Percentiles rank a stretch among this genome's conserved stretches.
These are phyloP conservation scores for Sparus aurata DNA, from an alignment of 2,797 vertebrate species.

Conservation along the genomic window DNA sequence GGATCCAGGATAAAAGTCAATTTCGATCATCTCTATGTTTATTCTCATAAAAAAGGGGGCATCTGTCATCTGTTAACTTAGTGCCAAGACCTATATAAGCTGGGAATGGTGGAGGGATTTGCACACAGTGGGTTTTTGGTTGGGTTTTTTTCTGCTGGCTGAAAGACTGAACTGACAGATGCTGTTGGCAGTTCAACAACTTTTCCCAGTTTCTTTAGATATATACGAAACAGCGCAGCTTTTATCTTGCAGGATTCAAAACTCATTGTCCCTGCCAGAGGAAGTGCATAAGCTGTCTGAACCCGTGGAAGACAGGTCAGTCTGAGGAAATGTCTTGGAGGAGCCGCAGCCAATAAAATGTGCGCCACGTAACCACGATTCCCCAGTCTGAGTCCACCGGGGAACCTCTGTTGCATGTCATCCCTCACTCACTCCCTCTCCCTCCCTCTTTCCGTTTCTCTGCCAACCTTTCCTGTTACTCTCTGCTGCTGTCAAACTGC, in stretches of 20 bases:
- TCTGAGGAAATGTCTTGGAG: slow-evolving; percentile 5
- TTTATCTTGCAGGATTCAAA: slow-evolving; percentile 13
- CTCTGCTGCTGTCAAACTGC: slow-evolving; percentile 1
- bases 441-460: not conserved
- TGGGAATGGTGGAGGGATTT: slow-evolving; percentile 10
- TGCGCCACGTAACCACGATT: not conserved
- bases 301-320: slow-evolving; percentile 27
- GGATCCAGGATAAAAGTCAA: not conserved
- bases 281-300: slow-evolving; percentile 33
- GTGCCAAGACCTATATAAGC: not conserved
- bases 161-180: slow-evolving; percentile 29
- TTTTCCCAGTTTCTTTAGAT: slow-evolving; percentile 7
- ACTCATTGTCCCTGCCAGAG: not conserved
- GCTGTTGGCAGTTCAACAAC: slow-evolving; percentile 17
- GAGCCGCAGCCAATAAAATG: slow-evolving; percentile 10
- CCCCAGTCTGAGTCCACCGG: slow-evolving; percentile 1
- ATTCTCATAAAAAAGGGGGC: not conserved
- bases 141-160: slow-evolving; percentile 4
- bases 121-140: slow-evolving; percentile 6
- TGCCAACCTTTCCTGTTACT: slow-evolving; percentile 14
- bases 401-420: slow-evolving; percentile 15
- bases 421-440: not conserved
- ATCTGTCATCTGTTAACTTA: slow-evolving; percentile 4
- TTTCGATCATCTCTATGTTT: not conserved
- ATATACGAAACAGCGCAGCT: not conserved